These are phyloP conservation scores for Gymnosoma rotundatum DNA, from an alignment of 2,888 invertebrate genomes.

Conservation along the genomic window DNA sequence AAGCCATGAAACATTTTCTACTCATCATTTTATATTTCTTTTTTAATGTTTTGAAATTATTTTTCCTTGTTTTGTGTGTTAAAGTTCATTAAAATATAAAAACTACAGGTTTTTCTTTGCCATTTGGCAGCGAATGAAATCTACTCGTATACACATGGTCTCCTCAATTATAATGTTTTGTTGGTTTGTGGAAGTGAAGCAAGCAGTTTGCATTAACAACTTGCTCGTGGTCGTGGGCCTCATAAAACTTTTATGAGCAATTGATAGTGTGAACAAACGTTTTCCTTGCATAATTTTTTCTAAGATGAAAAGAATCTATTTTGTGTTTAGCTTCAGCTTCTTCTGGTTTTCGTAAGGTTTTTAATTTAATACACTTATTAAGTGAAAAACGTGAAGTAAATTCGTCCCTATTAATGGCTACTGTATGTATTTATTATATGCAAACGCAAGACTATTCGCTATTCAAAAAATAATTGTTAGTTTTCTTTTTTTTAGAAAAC, in stretches of 20 bases:
- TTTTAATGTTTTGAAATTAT: conserved; percentile 25
- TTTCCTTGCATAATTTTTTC: conserved; percentile 71
- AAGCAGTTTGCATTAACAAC: conserved; percentile 61
- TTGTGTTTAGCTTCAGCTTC: conserved; percentile 15
- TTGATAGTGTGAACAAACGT: conserved; percentile 81
- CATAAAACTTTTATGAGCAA: conserved; percentile 82
- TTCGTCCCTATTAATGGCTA: conserved; percentile 60
- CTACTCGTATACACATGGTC: conserved; percentile 36
- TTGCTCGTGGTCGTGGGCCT: conserved; percentile 74
- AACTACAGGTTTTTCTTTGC: conserved; percentile 33
- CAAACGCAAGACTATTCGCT: not conserved
- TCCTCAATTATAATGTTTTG: not conserved
- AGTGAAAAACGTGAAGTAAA: conserved; percentile 53
- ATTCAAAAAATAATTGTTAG: not conserved
- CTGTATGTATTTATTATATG: conserved; percentile 42
- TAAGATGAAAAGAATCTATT: conserved; percentile 55
- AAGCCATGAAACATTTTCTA: conserved; percentile 61
- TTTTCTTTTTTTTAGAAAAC: not conserved
- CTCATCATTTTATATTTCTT: conserved; percentile 50
- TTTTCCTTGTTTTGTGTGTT: conserved; percentile 40
- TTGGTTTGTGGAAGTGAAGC: conserved; percentile 18
- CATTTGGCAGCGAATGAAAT: conserved; percentile 42
- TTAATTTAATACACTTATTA: conserved; percentile 44
- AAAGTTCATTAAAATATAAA: conserved; percentile 55
- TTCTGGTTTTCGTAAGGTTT: conserved; percentile 46